Percentiles rank a stretch among this genome's conserved stretches.
phyloP scores from a whole-genome alignment of 2,888 invertebrate species.

The Ormyrus rosae region DNA sequence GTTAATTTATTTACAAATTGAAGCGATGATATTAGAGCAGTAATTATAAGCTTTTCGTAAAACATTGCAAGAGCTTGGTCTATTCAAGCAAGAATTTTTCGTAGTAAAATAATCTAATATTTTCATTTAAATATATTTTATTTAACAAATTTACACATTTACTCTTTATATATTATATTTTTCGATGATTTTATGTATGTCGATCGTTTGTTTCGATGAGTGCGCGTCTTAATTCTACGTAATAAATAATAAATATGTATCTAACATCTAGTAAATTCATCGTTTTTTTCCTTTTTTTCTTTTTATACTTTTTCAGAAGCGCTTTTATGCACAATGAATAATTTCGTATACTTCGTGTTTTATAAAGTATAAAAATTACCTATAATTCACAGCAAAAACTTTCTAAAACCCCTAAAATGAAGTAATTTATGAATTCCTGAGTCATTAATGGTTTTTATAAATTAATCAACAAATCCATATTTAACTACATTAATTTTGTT shows the following conservation, averaged over 20 bases:
- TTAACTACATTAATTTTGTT: too few species aligned
- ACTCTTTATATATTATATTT: background rate
- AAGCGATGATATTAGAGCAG: background rate
- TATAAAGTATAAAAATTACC: slow-evolving; percentile 25
- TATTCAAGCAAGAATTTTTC: background rate
- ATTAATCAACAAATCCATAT: too few species aligned
- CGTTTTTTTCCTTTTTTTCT: background rate
- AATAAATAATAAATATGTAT: slow-evolving; percentile 16
- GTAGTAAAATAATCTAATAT: slow-evolving; percentile 14
- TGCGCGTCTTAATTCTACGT: slow-evolving; percentile 13
- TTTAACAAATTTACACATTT: slow-evolving; percentile 42
- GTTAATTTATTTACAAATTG: background rate
- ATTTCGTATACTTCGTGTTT: background rate
- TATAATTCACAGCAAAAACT: slow-evolving; percentile 5
- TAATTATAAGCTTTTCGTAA: background rate
- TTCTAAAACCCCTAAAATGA: background rate
- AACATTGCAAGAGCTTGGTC: background rate
- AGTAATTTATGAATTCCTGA: background rate
- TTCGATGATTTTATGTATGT: slow-evolving; percentile 14
- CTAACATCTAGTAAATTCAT: background rate
- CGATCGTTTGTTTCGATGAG: slow-evolving; percentile 20
- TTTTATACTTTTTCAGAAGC: background rate
- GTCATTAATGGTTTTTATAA: too few species aligned
- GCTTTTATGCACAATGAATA: background rate
- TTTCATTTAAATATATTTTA: slow-evolving; percentile 23